phyloP scores from a whole-genome alignment of 2,888 invertebrate species.

The Sphaerolaimus hirsutus region DNA sequence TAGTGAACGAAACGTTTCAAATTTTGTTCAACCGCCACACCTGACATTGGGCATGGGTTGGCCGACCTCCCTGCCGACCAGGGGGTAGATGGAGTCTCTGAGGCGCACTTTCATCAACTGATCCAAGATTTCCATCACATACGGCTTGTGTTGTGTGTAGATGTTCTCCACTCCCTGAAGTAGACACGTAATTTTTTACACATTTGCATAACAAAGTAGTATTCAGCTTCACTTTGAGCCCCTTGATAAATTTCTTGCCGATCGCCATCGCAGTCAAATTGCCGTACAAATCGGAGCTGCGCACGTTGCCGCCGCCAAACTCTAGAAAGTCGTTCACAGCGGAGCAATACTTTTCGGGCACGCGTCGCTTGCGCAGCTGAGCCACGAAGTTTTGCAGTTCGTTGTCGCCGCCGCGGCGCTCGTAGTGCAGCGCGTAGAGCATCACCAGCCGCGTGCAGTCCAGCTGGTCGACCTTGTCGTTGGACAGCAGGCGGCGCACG shows the following conservation, averaged over 20 bases:
- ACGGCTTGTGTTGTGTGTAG: constrained; percentile 89
- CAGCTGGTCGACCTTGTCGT: constrained; percentile 44
- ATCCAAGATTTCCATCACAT: constrained; percentile 63
- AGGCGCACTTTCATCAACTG: constrained; percentile 67
- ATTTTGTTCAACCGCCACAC: too few relatives aligned
- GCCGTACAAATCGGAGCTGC: constrained; percentile 57
- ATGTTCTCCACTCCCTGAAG: constrained; percentile 91
- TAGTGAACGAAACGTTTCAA: too few relatives aligned
- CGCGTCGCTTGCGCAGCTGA: constrained; percentile 45
- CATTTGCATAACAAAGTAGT: constrained; percentile 1
- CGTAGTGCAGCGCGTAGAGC: constrained; percentile 74
- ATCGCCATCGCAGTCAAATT: constrained; percentile 60
- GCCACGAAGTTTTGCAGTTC: constrained; percentile 51
- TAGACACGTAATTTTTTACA: constrained; percentile 3
- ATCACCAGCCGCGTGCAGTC: constrained; percentile 70
- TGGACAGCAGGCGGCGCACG: constrained; percentile 50
- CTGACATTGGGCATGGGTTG: too few relatives aligned
- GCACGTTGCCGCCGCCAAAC: constrained; percentile 47
- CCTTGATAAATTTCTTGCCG: constrained; percentile 50
- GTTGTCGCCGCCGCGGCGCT: constrained; percentile 67
- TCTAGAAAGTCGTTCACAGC: constrained; percentile 12
- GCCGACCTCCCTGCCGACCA: too few relatives aligned
- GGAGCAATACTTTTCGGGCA: constrained; percentile 35
- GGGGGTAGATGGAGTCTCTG: constrained; percentile 61
- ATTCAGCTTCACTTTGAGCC: constrained; percentile 46